Base-by-base conservation (phyloP, 2,797 vertebrate genomes). In the Nothura maculosa region DNA sequence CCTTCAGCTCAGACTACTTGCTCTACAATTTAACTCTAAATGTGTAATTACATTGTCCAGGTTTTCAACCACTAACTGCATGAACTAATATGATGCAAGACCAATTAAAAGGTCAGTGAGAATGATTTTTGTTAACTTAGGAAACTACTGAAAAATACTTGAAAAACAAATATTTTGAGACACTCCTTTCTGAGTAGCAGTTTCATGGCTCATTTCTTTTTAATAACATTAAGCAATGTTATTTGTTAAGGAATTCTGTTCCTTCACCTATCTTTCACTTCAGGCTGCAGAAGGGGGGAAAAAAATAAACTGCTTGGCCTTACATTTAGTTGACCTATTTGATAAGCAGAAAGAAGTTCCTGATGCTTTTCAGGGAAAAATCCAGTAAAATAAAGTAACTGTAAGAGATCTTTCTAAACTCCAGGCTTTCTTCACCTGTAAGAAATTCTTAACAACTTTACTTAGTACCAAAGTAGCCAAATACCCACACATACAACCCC, bases 171-270 rank as follows among this genome's bases (percentile, higher is more conserved):
- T 4, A 19, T 40, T 40, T 40, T 22, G 10, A 79, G 0, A 34
- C 87, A 88, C 81, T 92, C 86, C 83, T 82, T 85, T 92, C 87
- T 54, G 54, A 86, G 76, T 12, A 85, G 52, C 72, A 90, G 70
- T 81, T 93, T 81, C 42, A 79, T 67, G 90, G 94, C 81, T 95
- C 87, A 74, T 64, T 86, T 86, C 74, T 54, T 93, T 83, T 47
- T 45, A 40, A 40, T 13, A 89, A 91, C 50, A 91, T 54, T 58
- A 81, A 63, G 32, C 40, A 62, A 47, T 36, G 22, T 36, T 45
- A 67, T 27, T 90, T 79, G 32, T n/a, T 88, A 87, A 76, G 19
- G 81, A 79, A 24, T 84, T 52, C 43, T 76, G 63, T 12, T 88
- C 30, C 64, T 50, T 86, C 83, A 84, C 52, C 67, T 88, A 84